A percentile compares a stretch with the other conserved stretches of the same genome.
Conservation (phyloP, 1,140 invertebrate genomes). For the Tetranychus urticae region DNA sequence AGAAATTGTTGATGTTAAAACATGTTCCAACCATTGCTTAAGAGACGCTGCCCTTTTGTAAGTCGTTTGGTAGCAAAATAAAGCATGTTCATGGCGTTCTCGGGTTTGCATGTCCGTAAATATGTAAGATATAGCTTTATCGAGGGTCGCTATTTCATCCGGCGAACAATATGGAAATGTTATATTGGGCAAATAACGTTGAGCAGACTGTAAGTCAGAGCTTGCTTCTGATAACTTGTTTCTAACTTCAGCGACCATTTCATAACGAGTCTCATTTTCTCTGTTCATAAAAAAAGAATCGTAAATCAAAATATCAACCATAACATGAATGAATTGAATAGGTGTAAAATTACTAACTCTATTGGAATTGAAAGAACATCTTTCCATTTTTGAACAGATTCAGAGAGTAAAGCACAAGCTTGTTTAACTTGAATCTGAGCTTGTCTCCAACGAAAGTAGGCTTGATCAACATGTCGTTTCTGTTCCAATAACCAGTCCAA, state of each 20-base stretch:
- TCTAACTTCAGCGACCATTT: constrained; percentile 27
- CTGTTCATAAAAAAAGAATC: constrained; percentile 10
- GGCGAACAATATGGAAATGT: constrained; percentile 34
- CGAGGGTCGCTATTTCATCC: constrained; percentile 28
- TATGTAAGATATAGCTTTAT: constrained; percentile 28
- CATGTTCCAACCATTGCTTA: constrained; percentile 33
- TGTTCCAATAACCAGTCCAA: constrained; percentile 28
- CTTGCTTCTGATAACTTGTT: constrained; percentile 32
- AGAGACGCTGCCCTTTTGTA: constrained; percentile 25
- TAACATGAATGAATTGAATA: not conserved
- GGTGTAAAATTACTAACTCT: constrained; percentile 15
- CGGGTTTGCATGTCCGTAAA: constrained; percentile 30
- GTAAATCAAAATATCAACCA: not conserved
- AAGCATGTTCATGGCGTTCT: constrained; percentile 26
- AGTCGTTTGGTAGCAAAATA: constrained; percentile 27
- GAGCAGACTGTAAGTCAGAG: constrained; percentile 29
- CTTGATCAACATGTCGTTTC: constrained; percentile 26
- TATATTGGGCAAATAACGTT: constrained; percentile 30
- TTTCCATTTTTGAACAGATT: constrained; percentile 25
- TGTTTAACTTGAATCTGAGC: constrained; percentile 26
- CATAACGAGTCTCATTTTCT: constrained; percentile 21
- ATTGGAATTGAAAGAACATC: constrained; percentile 20
- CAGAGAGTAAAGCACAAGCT: constrained; percentile 25
- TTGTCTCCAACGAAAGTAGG: constrained; percentile 31
- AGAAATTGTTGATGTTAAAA: constrained; percentile 21